A percentile compares a stretch with the other conserved stretches of the same genome.
Evolutionary conservation across 2,888 invertebrate species (phyloP).

Genomic region (Drosophila falleni): DNA sequence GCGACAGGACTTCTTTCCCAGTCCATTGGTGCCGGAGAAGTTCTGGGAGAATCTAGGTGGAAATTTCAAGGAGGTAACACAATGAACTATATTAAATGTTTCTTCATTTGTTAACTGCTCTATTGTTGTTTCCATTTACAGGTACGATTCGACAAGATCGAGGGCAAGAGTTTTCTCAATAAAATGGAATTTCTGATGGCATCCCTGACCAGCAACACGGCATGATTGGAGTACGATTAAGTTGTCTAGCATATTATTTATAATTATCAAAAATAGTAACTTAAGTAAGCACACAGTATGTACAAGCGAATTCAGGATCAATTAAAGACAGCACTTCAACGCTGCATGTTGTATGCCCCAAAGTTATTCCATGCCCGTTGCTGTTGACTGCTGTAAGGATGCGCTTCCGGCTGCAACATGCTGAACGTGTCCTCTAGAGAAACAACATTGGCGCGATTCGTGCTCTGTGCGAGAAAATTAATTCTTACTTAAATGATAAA

Average conservation of each 20-base stretch:
- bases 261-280: slow-evolving; percentile 24
- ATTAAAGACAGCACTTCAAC: slow-evolving; percentile 32
- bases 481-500: not conserved
- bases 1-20: slow-evolving; percentile 94
- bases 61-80: slow-evolving; percentile 92
- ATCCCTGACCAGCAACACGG: slow-evolving; percentile 83
- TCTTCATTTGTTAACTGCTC: not conserved
- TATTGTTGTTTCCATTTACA: slow-evolving; percentile 43
- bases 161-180: slow-evolving; percentile 97
- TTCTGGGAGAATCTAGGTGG: slow-evolving; percentile 98
- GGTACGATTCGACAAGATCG: slow-evolving; percentile 95
- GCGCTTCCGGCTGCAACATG: slow-evolving; percentile 41
- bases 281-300: slow-evolving; percentile 33
- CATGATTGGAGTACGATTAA: slow-evolving; percentile 41
- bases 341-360: slow-evolving; percentile 36
- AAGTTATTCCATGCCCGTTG: slow-evolving; percentile 49
- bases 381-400: slow-evolving; percentile 31
- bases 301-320: slow-evolving; percentile 21
- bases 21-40: slow-evolving; percentile 94
- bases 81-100: not conserved
- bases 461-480: slow-evolving; percentile 61
- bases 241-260: slow-evolving; percentile 43
- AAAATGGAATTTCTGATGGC: slow-evolving; percentile 99
- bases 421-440: slow-evolving; percentile 78
- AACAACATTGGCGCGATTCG: slow-evolving; percentile 80